Conservation (phyloP, 1,140 invertebrate genomes). For the Drosophila malerkotliana region DNA sequence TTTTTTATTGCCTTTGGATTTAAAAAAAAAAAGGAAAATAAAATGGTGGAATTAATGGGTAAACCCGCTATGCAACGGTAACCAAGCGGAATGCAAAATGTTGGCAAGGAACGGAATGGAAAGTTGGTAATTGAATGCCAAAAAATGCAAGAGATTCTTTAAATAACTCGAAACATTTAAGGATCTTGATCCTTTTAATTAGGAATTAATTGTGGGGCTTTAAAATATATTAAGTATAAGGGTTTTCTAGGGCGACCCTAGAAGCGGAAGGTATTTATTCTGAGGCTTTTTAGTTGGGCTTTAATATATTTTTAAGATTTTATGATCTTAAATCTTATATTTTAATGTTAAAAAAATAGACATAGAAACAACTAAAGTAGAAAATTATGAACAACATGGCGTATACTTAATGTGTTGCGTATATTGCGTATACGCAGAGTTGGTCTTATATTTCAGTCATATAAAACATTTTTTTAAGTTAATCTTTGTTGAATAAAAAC, state of each 20-base stretch:
- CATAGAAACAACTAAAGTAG: no score
- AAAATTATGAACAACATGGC: no score
- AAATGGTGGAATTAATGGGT: neutral
- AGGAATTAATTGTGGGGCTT: no score
- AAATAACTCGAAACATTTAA: neutral
- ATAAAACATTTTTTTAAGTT: no score
- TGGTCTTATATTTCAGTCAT: neutral
- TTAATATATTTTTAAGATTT: no score
- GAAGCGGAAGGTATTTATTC: no score
- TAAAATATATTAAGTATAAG: no score
- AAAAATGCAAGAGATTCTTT: neutral
- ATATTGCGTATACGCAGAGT: neutral
- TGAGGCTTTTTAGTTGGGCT: no score
- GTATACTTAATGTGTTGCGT: neutral
- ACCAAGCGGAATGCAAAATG: conserved; percentile 18
- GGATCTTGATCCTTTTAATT: neutral
- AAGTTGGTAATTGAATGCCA: conserved; percentile 14
- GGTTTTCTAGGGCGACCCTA: neutral
- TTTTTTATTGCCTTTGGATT: neutral
- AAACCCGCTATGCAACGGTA: neutral
- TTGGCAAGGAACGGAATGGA: neutral
- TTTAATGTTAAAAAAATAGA: no score
- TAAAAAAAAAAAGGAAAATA: neutral
- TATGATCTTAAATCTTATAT: no score
- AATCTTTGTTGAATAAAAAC: no score